A percentile compares a stretch with the other conserved stretches of the same genome.
phyloP scores from a whole-genome alignment of 2,113 vertebrate species.

The Austrofundulus limnaeus region DNA sequence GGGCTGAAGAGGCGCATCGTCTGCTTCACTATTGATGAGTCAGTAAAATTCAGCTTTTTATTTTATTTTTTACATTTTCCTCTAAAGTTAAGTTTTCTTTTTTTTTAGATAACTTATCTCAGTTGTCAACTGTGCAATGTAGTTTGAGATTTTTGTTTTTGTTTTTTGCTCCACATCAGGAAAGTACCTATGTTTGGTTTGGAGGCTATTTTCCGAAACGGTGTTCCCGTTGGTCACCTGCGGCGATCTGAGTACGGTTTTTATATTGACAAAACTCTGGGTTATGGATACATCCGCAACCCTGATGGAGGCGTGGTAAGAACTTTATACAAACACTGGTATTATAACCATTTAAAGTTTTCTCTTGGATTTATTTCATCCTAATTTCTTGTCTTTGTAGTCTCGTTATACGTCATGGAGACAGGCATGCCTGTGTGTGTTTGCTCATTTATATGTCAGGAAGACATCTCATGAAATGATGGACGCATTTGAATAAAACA shows the following conservation, averaged over 20 bases:
- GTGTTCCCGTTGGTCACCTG: slow-evolving; percentile 86
- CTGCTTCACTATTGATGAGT: slow-evolving; percentile 90
- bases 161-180: slow-evolving; percentile 65
- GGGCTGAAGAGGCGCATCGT: slow-evolving; percentile 87
- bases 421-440: no score
- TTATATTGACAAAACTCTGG: slow-evolving; percentile 87
- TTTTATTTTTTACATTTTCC: no score
- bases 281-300: slow-evolving; percentile 89
- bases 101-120: no score
- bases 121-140: no score
- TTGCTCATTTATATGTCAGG: no score
- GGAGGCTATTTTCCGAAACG: slow-evolving; percentile 90
- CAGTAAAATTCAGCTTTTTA: slow-evolving; percentile 54
- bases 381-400: background rate
- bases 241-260: slow-evolving; percentile 90
- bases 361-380: background rate
- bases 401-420: background rate
- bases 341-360: background rate
- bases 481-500: no score
- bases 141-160: background rate
- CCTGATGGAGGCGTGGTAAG: slow-evolving; percentile 87
- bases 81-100: background rate
- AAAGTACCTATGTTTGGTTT: slow-evolving; percentile 93
- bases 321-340: slow-evolving; percentile 9
- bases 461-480: no score